phyloP scores from a whole-genome alignment of 2,797 vertebrate species.

The Centropyge bicolor region DNA sequence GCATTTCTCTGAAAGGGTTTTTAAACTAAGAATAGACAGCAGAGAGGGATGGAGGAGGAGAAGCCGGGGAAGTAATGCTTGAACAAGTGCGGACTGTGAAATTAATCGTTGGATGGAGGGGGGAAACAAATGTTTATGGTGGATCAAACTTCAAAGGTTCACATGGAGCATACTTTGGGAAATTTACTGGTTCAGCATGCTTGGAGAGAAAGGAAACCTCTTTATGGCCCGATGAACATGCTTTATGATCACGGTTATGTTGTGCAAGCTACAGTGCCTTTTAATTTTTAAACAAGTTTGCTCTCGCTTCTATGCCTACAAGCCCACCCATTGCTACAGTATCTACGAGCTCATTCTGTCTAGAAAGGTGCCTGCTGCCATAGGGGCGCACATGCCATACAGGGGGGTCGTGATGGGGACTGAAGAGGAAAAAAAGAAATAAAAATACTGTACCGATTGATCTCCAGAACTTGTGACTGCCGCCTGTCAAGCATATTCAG shows the following conservation, averaged over 20 bases:
- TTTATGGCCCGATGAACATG: slow-evolving; percentile 84
- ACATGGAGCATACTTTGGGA: slow-evolving; percentile 82
- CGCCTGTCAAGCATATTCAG: slow-evolving; percentile 92
- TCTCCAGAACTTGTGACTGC: slow-evolving; percentile 92
- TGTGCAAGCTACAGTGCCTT: slow-evolving; percentile 78
- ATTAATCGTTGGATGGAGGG: slow-evolving; percentile 79
- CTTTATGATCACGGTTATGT: slow-evolving; percentile 82
- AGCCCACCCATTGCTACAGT: slow-evolving; percentile 71
- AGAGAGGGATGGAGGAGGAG: slow-evolving; percentile 78
- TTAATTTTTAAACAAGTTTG: slow-evolving; percentile 48
- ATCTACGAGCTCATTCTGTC: slow-evolving; percentile 61
- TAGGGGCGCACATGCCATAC: slow-evolving; percentile 88
- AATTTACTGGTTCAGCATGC: slow-evolving; percentile 80
- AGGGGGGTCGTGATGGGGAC: slow-evolving; percentile 87
- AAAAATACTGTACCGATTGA: slow-evolving; percentile 92
- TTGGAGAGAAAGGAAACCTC: slow-evolving; percentile 78
- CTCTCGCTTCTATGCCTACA: slow-evolving; percentile 60
- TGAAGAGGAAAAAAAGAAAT: slow-evolving; percentile 86
- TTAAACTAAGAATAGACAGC: slow-evolving; percentile 73
- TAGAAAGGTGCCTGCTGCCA: slow-evolving; percentile 78
- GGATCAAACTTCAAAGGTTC: slow-evolving; percentile 78
- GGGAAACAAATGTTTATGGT: slow-evolving; percentile 80
- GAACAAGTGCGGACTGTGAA: slow-evolving; percentile 79
- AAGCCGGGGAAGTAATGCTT: slow-evolving; percentile 78
- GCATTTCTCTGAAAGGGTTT: slow-evolving; percentile 80